Evolutionary conservation across 2,888 invertebrate genomes (phyloP), one percentile per base, ranked within the genome.

Genomic region (Habrosyne pyritoides): DNA sequence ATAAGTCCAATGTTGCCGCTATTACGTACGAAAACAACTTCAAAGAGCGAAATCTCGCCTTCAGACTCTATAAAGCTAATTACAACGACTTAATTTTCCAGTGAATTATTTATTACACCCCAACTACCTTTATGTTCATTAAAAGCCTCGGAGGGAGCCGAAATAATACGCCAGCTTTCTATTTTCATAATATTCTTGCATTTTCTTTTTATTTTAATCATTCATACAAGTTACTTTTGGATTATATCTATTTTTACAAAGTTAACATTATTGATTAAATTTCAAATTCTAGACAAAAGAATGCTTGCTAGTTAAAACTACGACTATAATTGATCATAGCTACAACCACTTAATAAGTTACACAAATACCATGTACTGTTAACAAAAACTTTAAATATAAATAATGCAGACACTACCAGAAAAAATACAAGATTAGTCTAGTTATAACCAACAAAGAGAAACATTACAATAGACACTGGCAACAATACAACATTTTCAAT

Each of bases 71-170:
- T 30, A 24, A 49, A 50, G 50, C 50, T 18, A 30, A 50, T 50
- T 50, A 18, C 1, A 30, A 50, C 28, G 26, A 49, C 14, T 28
- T 28, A 49, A 49, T 49, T 49, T 49, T 18, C 49, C 28, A 28
- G 22, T 49, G 28, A 49, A 49, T 28, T 28, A 49, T 49, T 49
- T 49, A 49, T 28, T 18, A 49, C 18, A 18, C 10, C 26, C 18
- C 49, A 49, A 49, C 28, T 28, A 49, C 28, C 26, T 28, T 18
- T 49, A 49, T 49, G 14, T 48, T 48, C 26, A 48, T 48, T 48
- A 49, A 18, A 50, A 28, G 50, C 24, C 30, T 50, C 21, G 28
- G 28, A 21, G 28, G 28, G 50, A 28, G 18, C 18, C 28, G 3
- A 21, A 30, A 50, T 50, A 50, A 28, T 50, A 30, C 28, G 28